Evolutionary conservation across 2,888 invertebrate species (phyloP), one percentile per base, ranked within the genome.

Genomic region (Sminthurides aquaticus): DNA sequence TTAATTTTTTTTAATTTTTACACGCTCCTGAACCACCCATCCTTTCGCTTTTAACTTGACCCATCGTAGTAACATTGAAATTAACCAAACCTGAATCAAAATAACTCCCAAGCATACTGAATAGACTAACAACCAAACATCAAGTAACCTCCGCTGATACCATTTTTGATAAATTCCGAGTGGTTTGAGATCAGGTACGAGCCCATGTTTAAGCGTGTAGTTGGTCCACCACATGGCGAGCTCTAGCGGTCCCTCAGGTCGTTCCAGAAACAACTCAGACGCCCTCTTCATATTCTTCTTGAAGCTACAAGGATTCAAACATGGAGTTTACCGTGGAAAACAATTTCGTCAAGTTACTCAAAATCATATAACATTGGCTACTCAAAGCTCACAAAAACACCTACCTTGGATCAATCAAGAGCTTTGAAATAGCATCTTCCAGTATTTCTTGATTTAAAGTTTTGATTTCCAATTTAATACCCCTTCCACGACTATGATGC

Each of bases 401-500:
- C 43, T 43, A 43, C 60, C 56, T 66, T 0, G 59, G 24, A 57
- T 69, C 57, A 24, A 25, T 55, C 1, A 71, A 49, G 18, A 72
- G 62, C 59, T 68, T 66, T 0, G 25, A 11, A 28, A 71, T 67
- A 11, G 69, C 69, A 5, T 48, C 43, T 43, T 67, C 57, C 15
- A 71, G 49, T 20, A 64, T 28, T 3, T 59, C 29, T 22, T 62
- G 26, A 11, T 66, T 67, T 22, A 71, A 11, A 24, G 29, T 60
- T 11, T 20, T 52, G 3, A 69, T 48, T 64, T 72, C 72, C 52
- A 72, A 18, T 54, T 60, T 55, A 20, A 73, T 68, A 34, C 68
- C 71, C 8, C 66, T 61, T 2, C 63, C 67, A n/a, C 61, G 20
- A 2, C 43, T 28, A 11, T 43, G 65, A 24, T 71, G 15, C 15